A percentile compares a stretch with the other conserved stretches of the same genome.
phyloP scores from a whole-genome alignment of 1,140 invertebrate species.

The Lanistes nyassanus region DNA sequence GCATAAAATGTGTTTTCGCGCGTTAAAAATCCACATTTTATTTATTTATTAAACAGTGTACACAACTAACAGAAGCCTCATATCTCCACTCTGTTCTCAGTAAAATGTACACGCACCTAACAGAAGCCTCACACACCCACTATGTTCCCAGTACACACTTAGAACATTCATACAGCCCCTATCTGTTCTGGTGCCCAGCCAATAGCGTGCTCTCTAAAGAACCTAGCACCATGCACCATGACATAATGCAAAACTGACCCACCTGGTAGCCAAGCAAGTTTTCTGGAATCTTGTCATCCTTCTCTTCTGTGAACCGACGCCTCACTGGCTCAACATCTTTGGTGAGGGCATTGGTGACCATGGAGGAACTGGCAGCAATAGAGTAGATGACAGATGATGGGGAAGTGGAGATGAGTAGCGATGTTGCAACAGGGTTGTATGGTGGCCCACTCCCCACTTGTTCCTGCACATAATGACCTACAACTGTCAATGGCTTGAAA shows the following conservation, averaged over 20 bases:
- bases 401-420: neutral
- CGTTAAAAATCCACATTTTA: too few species aligned
- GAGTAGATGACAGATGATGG: constrained; percentile 29
- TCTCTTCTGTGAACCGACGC: constrained; percentile 61
- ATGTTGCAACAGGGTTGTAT: constrained; percentile 6
- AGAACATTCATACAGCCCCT: neutral
- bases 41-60: too few species aligned
- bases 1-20: too few species aligned
- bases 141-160: neutral
- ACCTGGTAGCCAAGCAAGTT: constrained; percentile 65
- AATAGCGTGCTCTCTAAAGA: neutral
- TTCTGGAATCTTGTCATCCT: constrained; percentile 62
- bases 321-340: constrained; percentile 44
- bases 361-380: constrained; percentile 31
- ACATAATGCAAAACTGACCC: neutral
- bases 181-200: neutral
- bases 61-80: too few species aligned
- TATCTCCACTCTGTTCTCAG: too few species aligned
- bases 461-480: constrained; percentile 1
- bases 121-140: too few species aligned
- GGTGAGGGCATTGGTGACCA: constrained; percentile 32
- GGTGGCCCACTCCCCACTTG: constrained; percentile 1
- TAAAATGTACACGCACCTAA: too few species aligned
- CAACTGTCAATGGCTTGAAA: too few species aligned
- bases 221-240: too few species aligned